phyloP scores from a whole-genome alignment of 2,888 invertebrate species.

The Dryadula phaetusa region DNA sequence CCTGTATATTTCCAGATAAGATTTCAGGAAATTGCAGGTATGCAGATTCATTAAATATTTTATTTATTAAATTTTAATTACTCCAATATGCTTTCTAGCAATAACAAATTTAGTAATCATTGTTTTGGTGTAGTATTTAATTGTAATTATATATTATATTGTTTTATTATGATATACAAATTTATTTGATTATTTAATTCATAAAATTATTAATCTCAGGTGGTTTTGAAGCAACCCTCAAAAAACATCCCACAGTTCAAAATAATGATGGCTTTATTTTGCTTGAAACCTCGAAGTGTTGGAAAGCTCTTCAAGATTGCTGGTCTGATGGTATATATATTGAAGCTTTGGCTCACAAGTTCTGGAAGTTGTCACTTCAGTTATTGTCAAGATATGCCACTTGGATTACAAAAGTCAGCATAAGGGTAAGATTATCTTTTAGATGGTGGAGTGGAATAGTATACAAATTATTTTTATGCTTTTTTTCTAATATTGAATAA shows the following conservation, averaged over 20 bases:
- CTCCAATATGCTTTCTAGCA: too few species aligned
- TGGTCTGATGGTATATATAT: constrained; percentile 93
- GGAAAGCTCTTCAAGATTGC: constrained; percentile 82
- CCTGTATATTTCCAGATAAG: constrained; percentile 98
- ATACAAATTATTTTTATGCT: not conserved
- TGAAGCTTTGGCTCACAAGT: constrained; percentile 90
- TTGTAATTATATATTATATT: too few species aligned
- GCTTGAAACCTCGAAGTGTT: constrained; percentile 77
- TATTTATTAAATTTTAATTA: not conserved
- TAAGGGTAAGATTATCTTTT: constrained; percentile 61
- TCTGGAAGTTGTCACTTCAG: constrained; percentile 95
- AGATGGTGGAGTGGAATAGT: not conserved
- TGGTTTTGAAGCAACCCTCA: constrained; percentile 70
- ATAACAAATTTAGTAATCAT: not conserved
- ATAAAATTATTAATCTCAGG: constrained; percentile 55
- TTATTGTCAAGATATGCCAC: constrained; percentile 90
- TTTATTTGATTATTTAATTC: not conserved
- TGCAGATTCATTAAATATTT: constrained; percentile 9
- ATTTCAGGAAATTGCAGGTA: constrained; percentile 96
- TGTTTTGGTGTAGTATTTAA: not conserved
- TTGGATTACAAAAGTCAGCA: constrained; percentile 85
- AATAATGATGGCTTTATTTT: constrained; percentile 72
- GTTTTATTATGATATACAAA: too few species aligned
- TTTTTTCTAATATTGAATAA: not conserved
- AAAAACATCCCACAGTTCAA: constrained; percentile 60